Evolutionary conservation across 2,113 vertebrate species (phyloP).

Genomic region (Marmota monax): DNA sequence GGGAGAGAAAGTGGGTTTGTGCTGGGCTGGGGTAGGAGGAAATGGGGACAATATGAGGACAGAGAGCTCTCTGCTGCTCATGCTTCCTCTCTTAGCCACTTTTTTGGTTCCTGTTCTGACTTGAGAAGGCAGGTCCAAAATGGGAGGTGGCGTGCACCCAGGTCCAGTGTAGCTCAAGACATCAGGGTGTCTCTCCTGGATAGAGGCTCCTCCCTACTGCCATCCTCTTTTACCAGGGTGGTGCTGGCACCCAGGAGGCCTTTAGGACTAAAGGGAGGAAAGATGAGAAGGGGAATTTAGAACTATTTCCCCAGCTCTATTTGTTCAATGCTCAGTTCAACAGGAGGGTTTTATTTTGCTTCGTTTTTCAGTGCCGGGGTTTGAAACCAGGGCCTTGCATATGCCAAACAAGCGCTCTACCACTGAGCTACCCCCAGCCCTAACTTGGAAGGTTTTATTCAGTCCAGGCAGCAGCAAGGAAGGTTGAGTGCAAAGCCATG

Average conservation of each 20-base stretch:
- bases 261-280: background rate
- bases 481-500: background rate
- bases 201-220: background rate
- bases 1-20: background rate
- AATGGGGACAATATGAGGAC: background rate
- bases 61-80: background rate
- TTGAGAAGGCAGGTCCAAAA: background rate
- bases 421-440: no score
- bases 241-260: accelerated
- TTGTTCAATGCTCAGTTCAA: background rate
- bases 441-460: no score
- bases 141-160: background rate
- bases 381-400: no score
- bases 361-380: background rate
- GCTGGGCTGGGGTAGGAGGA: background rate
- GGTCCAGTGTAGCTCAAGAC: background rate
- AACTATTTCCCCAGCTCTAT: background rate
- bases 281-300: background rate
- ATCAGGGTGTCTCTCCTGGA: background rate
- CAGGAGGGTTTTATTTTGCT: background rate
- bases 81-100: background rate
- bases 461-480: background rate
- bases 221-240: background rate
- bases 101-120: background rate
- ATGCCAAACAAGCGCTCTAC: no score